A percentile compares a stretch with the other conserved stretches of the same genome.
Conservation (phyloP, 2,888 invertebrate genomes). For the Bhutanitis thaidina region DNA sequence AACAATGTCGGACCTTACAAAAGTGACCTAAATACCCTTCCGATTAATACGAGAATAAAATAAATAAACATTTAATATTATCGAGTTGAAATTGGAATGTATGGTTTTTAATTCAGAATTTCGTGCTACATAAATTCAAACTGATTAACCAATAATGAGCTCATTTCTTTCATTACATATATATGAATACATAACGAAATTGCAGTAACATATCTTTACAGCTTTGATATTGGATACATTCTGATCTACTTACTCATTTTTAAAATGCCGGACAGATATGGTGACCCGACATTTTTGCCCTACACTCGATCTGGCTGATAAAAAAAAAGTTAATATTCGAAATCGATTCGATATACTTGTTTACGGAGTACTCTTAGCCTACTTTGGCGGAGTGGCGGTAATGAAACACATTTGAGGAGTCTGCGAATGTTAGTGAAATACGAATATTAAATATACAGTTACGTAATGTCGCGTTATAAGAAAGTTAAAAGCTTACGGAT, state of each 20-base stretch:
- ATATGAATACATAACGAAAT: no score
- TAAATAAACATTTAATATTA: no score
- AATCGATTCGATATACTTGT: constrained; percentile 5
- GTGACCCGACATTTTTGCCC: constrained; percentile 13
- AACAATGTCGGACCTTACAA: no score
- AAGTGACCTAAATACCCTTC: no score
- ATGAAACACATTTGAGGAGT: constrained; percentile 9
- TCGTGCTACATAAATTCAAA: no score
- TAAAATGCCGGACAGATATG: constrained; percentile 9
- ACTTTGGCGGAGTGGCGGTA: constrained; percentile 6
- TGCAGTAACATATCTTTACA: constrained; percentile 6
- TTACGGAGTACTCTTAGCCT: constrained; percentile 13
- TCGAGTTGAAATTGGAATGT: no score
- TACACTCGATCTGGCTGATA: constrained; percentile 10
- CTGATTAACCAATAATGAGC: no score
- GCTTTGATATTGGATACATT: constrained; percentile 2
- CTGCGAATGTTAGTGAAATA: not conserved
- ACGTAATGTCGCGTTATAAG: constrained; percentile 10
- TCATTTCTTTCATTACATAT: constrained; percentile 8
- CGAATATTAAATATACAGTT: constrained; percentile 5
- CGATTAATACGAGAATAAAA: no score
- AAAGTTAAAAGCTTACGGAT: not conserved
- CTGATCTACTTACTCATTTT: constrained; percentile 19
- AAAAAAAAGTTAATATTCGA: constrained; percentile 13
- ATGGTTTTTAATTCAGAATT: no score